Conservation (phyloP, 2,797 vertebrate species). For the Spinibarbus caldwelli region DNA sequence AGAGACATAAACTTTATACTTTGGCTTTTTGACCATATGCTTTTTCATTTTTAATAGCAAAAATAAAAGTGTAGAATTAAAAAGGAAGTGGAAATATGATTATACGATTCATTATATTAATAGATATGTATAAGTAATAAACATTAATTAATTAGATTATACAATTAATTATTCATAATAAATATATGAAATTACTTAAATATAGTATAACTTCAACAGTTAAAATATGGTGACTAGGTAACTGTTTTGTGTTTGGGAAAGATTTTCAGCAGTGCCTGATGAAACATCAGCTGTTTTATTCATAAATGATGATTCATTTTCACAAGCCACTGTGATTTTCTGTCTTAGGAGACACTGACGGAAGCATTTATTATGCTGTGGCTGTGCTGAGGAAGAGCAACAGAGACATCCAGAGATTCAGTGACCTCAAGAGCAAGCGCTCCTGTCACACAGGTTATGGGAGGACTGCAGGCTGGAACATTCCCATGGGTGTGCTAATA, state of each 20-base stretch:
- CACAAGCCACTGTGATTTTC: conserved; percentile 18
- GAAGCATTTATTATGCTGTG: conserved; percentile 86
- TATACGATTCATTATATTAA: background rate
- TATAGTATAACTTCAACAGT: background rate
- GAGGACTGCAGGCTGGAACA: conserved; percentile 89
- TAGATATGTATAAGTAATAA: too few relatives aligned
- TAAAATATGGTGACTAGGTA: background rate
- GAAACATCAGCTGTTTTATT: conserved; percentile 12
- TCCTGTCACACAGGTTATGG: conserved; percentile 90
- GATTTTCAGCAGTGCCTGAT: background rate
- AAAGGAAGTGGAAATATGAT: background rate
- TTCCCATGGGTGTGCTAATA: conserved; percentile 80
- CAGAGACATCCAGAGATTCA: conserved; percentile 78
- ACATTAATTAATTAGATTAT: background rate
- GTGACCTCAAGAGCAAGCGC: conserved; percentile 80
- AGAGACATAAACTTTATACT: conserved; percentile 36
- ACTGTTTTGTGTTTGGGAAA: background rate
- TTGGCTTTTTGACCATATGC: background rate
- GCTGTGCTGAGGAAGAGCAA: conserved; percentile 82
- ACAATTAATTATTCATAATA: background rate
- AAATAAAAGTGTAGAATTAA: too few relatives aligned
- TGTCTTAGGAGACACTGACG: conserved; percentile 75
- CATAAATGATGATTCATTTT: conserved; percentile 25
- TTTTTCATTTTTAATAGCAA: background rate
- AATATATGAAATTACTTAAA: background rate